Conservation (phyloP, 2,888 invertebrate genomes). For the Thysanoteuthis rhombus region DNA sequence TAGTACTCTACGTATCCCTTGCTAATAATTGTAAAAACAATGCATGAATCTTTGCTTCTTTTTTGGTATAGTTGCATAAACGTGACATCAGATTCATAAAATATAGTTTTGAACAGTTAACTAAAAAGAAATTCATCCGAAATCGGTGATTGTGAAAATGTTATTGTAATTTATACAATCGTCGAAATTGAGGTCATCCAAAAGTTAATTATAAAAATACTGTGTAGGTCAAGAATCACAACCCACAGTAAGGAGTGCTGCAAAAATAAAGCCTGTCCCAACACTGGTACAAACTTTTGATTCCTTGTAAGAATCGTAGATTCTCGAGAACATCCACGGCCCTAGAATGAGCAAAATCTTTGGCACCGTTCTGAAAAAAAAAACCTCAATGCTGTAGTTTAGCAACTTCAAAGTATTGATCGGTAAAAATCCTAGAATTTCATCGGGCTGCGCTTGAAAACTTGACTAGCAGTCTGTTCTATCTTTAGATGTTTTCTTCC, state of each 20-base stretch:
- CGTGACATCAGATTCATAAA: constrained; percentile 39
- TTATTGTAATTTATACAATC: not conserved
- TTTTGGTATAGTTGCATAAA: constrained; percentile 35
- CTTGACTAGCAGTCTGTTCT: not conserved
- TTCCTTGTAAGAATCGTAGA: not conserved
- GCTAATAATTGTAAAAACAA: constrained; percentile 63
- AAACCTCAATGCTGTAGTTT: not conserved
- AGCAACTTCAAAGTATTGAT: not conserved
- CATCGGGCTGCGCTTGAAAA: not conserved
- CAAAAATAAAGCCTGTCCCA: not conserved
- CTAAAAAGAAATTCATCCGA: constrained; percentile 62
- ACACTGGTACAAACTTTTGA: not conserved
- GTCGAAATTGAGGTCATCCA: not conserved
- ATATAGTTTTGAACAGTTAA: constrained; percentile 45
- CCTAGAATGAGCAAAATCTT: not conserved
- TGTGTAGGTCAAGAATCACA: not conserved
- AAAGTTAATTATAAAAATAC: not conserved
- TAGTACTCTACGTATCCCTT: constrained; percentile 61
- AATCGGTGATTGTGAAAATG: no score
- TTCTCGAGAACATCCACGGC: not conserved
- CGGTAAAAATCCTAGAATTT: not conserved
- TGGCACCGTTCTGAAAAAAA: not conserved
- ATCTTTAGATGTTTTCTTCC: not conserved
- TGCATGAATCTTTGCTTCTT: constrained; percentile 49
- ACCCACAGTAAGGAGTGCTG: not conserved